phyloP scores from a whole-genome alignment of 2,888 invertebrate species.

The Rhagium mordax region DNA sequence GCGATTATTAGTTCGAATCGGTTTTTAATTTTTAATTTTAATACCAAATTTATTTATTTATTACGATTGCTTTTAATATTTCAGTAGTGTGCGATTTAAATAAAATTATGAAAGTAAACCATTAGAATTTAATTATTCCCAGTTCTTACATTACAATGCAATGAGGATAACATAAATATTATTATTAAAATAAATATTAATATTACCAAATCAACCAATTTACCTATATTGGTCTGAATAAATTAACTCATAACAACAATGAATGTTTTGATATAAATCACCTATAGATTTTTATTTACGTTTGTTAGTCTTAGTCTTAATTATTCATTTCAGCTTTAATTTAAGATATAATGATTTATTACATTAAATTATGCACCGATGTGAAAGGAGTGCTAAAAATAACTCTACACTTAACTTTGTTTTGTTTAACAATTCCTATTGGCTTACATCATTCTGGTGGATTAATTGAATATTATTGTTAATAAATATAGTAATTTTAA shows the following conservation, averaged over 20 bases:
- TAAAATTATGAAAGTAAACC: too few species aligned
- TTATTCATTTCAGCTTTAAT: conserved; percentile 1
- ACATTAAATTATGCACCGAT: conserved; percentile 1
- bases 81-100: too few species aligned
- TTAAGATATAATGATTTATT: conserved; percentile 2
- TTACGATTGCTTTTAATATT: too few species aligned
- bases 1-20: too few species aligned
- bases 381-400: conserved; percentile 26
- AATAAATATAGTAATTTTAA: conserved; percentile 11
- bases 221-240: background rate
- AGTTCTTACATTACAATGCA: too few species aligned
- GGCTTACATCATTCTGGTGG: conserved; percentile 16
- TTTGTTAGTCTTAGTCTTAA: background rate
- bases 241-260: background rate
- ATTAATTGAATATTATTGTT: conserved; percentile 19
- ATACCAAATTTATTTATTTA: too few species aligned
- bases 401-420: conserved; percentile 17
- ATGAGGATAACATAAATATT: too few species aligned
- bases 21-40: too few species aligned
- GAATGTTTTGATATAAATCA: background rate
- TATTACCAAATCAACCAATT: background rate
- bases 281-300: background rate
- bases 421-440: conserved; percentile 18
- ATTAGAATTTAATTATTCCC: too few species aligned
- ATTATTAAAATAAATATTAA: background rate